phyloP scores from a whole-genome alignment of 2,888 invertebrate species.

The Adelognathus sp. region DNA sequence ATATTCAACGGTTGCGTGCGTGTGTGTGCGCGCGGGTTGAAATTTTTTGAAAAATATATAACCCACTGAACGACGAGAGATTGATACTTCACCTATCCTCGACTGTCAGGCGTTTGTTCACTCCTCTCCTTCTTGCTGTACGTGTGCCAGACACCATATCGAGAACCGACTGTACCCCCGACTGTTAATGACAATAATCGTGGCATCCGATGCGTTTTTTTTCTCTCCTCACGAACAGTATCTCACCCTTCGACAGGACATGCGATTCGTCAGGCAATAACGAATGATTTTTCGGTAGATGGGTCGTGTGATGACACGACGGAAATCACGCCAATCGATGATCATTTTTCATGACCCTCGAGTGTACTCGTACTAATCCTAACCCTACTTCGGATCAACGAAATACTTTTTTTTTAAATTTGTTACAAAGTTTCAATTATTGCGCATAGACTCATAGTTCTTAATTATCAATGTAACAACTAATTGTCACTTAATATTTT shows the following conservation, averaged over 20 bases:
- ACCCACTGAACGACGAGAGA: conserved; percentile 73
- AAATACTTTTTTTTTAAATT: background rate
- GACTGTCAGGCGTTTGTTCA: conserved; percentile 65
- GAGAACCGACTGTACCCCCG: conserved; percentile 27
- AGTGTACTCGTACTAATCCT: background rate
- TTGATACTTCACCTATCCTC: conserved; percentile 75
- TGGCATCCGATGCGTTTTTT: conserved; percentile 57
- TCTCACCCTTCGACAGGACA: conserved; percentile 41
- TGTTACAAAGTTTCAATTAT: too few relatives aligned
- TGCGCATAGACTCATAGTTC: too few relatives aligned
- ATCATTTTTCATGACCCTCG: conserved; percentile 51
- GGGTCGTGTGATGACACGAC: conserved; percentile 33
- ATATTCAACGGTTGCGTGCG: conserved; percentile 71
- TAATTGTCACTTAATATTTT: too few relatives aligned
- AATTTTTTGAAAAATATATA: conserved; percentile 79
- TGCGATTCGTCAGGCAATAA: conserved; percentile 36
- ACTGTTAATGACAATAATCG: conserved; percentile 72
- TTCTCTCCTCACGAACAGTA: conserved; percentile 7
- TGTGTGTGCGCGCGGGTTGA: conserved; percentile 72
- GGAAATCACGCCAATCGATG: conserved; percentile 32
- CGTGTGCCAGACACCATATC: conserved; percentile 27
- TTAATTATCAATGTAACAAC: too few relatives aligned
- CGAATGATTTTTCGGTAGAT: conserved; percentile 38
- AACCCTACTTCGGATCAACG: too few relatives aligned
- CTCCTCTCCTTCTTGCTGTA: conserved; percentile 29